Evolutionary conservation across 2,888 invertebrate species (phyloP).

Genomic region (Diadegma fenestrale): DNA sequence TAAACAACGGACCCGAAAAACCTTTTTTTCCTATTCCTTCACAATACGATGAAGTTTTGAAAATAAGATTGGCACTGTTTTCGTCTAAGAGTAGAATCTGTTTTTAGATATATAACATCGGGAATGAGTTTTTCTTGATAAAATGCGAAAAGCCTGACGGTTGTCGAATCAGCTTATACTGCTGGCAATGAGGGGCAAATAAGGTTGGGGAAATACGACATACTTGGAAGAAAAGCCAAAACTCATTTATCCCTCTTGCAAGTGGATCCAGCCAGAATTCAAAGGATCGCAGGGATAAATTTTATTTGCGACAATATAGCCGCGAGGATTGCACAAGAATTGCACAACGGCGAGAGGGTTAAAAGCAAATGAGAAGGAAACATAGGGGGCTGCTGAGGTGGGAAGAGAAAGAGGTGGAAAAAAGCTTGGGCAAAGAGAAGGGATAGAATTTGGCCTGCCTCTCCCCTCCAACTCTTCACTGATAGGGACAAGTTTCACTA

Average conservation of each 20-base stretch:
- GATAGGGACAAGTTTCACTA: conserved; percentile 51
- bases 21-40: too few relatives aligned
- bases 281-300: conserved; percentile 59
- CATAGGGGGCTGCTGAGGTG: not conserved
- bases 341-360: conserved; percentile 35
- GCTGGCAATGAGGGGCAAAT: conserved; percentile 3
- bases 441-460: conserved; percentile 45
- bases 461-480: conserved; percentile 10
- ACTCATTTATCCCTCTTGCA: conserved; percentile 56
- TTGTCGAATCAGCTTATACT: conserved; percentile 1
- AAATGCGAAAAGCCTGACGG: not conserved
- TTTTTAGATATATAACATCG: not conserved
- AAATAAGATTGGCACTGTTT: not conserved
- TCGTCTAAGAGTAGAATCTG: not conserved
- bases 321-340: conserved; percentile 32
- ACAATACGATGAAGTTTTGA: too few relatives aligned
- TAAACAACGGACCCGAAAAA: too few relatives aligned
- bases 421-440: conserved; percentile 30
- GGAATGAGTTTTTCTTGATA: not conserved
- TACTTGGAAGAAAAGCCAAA: conserved; percentile 47
- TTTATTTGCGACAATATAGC: conserved; percentile 54
- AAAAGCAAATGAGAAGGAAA: conserved; percentile 16
- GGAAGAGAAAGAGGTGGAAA: not conserved
- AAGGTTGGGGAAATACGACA: not conserved
- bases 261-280: conserved; percentile 49